These are phyloP conservation scores for Trichogramma evanescens DNA, from an alignment of 2,888 invertebrate genomes.

Conservation along the genomic window DNA sequence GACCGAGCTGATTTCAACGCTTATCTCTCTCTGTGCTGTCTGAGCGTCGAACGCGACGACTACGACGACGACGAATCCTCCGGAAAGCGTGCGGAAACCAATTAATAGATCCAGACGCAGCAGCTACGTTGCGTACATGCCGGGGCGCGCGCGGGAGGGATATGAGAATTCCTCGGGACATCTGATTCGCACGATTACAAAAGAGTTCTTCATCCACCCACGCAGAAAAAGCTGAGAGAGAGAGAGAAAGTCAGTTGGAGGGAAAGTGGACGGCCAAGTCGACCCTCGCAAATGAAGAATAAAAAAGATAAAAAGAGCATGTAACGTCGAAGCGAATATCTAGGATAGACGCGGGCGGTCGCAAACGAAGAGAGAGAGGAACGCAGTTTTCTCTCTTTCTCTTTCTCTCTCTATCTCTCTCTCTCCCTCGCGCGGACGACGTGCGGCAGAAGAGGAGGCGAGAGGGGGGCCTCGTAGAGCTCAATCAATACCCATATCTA, in stretches of 20 bases:
- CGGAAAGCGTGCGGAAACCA: too few relatives aligned
- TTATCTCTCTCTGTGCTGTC: too few relatives aligned
- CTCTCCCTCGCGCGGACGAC: not conserved
- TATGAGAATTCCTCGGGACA: too few relatives aligned
- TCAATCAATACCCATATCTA: slow-evolving; percentile 42
- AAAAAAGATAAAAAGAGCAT: slow-evolving; percentile 9
- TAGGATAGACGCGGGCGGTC: not conserved
- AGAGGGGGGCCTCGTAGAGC: not conserved
- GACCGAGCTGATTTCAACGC: too few relatives aligned
- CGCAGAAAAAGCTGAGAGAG: not conserved
- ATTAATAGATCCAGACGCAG: too few relatives aligned
- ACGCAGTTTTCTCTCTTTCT: not conserved
- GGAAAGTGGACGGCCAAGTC: slow-evolving; percentile 1
- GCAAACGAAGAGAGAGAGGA: slow-evolving; percentile 14
- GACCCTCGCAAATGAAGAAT: not conserved
- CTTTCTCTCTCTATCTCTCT: too few relatives aligned
- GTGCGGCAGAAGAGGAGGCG: not conserved
- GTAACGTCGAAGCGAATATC: not conserved
- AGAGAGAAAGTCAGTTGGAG: not conserved
- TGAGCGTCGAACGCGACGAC: too few relatives aligned
- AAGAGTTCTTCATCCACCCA: not conserved
- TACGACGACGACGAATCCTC: too few relatives aligned
- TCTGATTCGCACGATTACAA: not conserved
- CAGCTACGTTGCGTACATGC: too few relatives aligned
- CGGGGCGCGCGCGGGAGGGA: too few relatives aligned